Evolutionary conservation across 2,113 vertebrate species (phyloP), one percentile per base, ranked within the genome.

Genomic region (Phylloscopus whistleri): DNA sequence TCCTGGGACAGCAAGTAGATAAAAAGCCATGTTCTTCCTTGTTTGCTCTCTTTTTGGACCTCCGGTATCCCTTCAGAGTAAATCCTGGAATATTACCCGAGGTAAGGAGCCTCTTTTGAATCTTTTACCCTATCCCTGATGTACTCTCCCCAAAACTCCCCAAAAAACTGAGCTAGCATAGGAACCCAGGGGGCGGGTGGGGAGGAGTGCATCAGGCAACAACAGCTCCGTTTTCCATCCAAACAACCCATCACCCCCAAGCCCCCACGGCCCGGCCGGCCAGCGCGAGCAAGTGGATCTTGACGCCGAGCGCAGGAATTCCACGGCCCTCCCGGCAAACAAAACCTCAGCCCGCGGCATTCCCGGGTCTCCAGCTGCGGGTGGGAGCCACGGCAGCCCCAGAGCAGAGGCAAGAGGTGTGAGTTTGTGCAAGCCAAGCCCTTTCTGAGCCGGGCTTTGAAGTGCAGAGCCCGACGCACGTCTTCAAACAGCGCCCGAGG

Each of bases 381-480:
- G 76, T 64, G 31, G n/a, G 56, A 94, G 84, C 10, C 46, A 2
- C n/a, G 2, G 84, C 74, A 56, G 69, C 62, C 13, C 8, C 2
- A 7, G 51, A 39, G 28, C 22, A 53, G 72, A 69, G 74, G 89
- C 67, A 33, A 33, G 84, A 84, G 95, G 85, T 62, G 87, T 31
- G 26, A 22, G 33, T 13, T 17, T 56, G 64, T 46, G 86, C 84
- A 56, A 96, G 78, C 80, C 91, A 85, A 97, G 96, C 91, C 43
- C 43, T 48, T 93, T 89, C 72, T 79, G 90, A 27, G 80, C 13
- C 6, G 6, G 72, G 43, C 93, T 96, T 95, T 96, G 92, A 95
- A 84, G 95, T 59, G 89, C 41, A 3, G 77, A 94, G 76, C 76
- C 11, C 44, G 18, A 63, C 72, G 84, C 59, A 23, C 33, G 81